Evolutionary conservation across 2,797 vertebrate genomes (phyloP), one percentile per base, ranked within the genome.

Genomic region (Sebastes hubbsi): DNA sequence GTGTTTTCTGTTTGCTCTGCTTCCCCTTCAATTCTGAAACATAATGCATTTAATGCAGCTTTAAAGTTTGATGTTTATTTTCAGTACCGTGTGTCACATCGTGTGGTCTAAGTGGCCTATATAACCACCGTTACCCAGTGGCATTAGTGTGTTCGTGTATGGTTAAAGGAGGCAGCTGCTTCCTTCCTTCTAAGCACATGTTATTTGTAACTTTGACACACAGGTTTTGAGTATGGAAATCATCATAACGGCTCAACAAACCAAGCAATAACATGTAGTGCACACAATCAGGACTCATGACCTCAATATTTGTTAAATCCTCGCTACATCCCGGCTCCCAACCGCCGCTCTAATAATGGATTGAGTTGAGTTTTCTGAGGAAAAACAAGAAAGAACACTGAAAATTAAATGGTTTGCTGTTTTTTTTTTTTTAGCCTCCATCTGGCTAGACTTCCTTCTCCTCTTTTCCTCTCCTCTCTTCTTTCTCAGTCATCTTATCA

Each of bases 401-500:
- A 73, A 76, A 73, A 34, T 42, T 2, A 46, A 32, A 75, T 16
- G 38, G 20, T 75, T 72, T 77, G 36, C 62, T 38, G 9, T 73
- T 83, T 66, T 18, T 8, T 75, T n/a, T 77, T 38, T 27, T 71
- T 73, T 25, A 69, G 14, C 18, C 32, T 84, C 72, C 59, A 71
- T 89, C 82, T 72, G 72, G 62, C 70, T 38, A 27, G 54, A 61
- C 54, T 75, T 88, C 71, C 62, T 63, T 14, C n/a, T 80, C 56
- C 42, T 72, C 66, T 62, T 61, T 46, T 72, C 63, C 11, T 69
- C 36, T 55, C 42, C 54, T 59, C 71, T 81, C 66, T 24, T 81
- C 78, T 82, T 52, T 80, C 86, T 67, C 86, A 81, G 86, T 75
- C 69, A 75, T 92, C 83, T 82, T 81, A 88, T 92, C 88, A 69